Conservation (phyloP, 2,113 vertebrate genomes). For the Myotis lucifugus region DNA sequence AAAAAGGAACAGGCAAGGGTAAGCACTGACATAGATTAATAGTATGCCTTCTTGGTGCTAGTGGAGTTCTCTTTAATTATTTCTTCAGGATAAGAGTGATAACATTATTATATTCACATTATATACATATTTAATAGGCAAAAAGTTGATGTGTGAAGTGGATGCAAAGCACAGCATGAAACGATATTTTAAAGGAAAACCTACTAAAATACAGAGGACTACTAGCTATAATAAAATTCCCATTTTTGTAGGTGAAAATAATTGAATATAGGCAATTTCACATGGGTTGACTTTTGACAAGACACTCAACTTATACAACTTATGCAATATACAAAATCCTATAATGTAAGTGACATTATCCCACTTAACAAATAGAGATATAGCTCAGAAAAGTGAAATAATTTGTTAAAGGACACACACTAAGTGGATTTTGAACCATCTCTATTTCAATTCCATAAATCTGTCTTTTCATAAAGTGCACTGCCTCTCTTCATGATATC, state of each 20-base stretch:
- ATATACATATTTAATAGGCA: background rate
- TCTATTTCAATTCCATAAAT: background rate
- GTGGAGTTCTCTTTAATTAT: background rate
- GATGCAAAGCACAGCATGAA: background rate
- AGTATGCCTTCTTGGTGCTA: background rate
- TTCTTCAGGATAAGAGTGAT: background rate
- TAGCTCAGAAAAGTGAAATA: constrained; percentile 42
- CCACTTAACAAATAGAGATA: background rate
- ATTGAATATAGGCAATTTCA: constrained; percentile 21
- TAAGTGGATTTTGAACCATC: background rate
- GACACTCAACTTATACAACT: background rate
- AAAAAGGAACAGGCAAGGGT: background rate
- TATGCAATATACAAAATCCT: background rate
- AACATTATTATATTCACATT: background rate
- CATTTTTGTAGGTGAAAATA: constrained; percentile 8
- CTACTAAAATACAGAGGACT: background rate
- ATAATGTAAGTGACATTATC: background rate
- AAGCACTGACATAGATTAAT: background rate
- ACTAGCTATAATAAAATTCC: background rate
- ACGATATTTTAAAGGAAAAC: constrained; percentile 23
- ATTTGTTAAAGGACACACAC: background rate
- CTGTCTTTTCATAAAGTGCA: background rate
- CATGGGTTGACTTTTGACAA: background rate
- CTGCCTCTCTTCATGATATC: background rate
- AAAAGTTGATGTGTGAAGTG: background rate